Percentiles rank a stretch among this genome's conserved stretches.
Conservation (phyloP, 2,888 invertebrate genomes). For the Zeuzera pyrina region DNA sequence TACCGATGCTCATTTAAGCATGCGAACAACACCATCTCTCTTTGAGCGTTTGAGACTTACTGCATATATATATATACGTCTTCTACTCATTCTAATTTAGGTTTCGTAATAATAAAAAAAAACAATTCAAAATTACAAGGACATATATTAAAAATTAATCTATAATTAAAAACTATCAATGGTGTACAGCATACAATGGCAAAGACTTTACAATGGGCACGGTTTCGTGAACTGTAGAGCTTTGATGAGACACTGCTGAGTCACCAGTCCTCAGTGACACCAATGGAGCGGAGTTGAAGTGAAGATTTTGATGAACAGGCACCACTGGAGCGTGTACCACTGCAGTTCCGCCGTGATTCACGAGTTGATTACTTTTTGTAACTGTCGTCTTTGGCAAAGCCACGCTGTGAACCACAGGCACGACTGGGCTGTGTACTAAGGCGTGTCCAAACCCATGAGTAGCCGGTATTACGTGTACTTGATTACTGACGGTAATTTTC, state of each 20-base stretch:
- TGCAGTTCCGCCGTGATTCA: slow-evolving; percentile 38
- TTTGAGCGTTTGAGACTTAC: no score
- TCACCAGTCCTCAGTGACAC: slow-evolving; percentile 36
- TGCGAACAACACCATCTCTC: no score
- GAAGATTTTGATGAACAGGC: not conserved
- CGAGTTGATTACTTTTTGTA: slow-evolving; percentile 48
- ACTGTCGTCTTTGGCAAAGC: slow-evolving; percentile 22
- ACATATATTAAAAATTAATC: slow-evolving; percentile 1
- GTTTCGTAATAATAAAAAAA: not conserved
- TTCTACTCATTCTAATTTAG: no score
- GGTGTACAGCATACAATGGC: slow-evolving; percentile 34
- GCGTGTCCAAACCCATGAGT: no score
- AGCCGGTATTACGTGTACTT: no score
- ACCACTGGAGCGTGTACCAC: slow-evolving; percentile 23
- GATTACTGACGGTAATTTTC: no score
- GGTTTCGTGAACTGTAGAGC: slow-evolving; percentile 57
- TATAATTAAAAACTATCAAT: slow-evolving; percentile 20
- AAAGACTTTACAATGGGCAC: slow-evolving; percentile 36
- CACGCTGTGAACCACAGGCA: slow-evolving; percentile 2
- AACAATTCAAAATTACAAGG: slow-evolving; percentile 2
- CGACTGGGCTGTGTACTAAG: no score
- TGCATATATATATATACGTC: no score
- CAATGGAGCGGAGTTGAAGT: slow-evolving; percentile 20
- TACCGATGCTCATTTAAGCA: no score
- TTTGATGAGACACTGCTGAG: slow-evolving; percentile 62